Evolutionary conservation across 2,888 invertebrate species (phyloP).

Genomic region (Agrenia bidenticulata): DNA sequence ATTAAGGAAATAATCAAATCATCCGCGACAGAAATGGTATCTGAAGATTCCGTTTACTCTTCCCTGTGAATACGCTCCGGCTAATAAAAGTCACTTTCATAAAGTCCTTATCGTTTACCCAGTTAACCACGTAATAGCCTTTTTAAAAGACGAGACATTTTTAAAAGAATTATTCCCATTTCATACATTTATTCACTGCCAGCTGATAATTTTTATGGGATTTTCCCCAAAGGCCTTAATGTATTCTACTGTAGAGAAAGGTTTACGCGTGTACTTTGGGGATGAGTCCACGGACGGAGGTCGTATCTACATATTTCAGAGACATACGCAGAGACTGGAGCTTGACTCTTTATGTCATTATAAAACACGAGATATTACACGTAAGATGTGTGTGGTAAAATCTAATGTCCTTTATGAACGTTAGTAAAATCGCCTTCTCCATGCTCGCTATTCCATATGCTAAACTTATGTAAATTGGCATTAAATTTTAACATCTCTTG

Average conservation of each 20-base stretch:
- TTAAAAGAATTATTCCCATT: too few relatives aligned
- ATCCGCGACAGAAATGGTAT: neutral
- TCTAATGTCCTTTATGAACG: neutral
- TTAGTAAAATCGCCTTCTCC: neutral
- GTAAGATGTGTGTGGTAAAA: slow-evolving; percentile 1
- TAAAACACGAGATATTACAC: slow-evolving; percentile 4
- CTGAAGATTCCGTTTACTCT: slow-evolving; percentile 3
- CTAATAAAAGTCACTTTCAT: slow-evolving; percentile 6
- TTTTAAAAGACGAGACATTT: too few relatives aligned
- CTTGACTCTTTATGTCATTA: slow-evolving; percentile 4
- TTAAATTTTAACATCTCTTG: slow-evolving; percentile 8
- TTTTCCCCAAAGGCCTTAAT: too few relatives aligned
- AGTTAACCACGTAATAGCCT: too few relatives aligned
- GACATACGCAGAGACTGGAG: too few relatives aligned
- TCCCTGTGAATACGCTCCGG: neutral
- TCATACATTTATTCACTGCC: too few relatives aligned
- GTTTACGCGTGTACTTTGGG: too few relatives aligned
- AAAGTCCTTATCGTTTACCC: too few relatives aligned
- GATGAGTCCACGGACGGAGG: too few relatives aligned
- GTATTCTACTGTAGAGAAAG: too few relatives aligned
- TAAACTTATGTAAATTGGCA: slow-evolving; percentile 1
- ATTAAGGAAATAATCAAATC: slow-evolving; percentile 10
- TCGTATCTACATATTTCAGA: too few relatives aligned
- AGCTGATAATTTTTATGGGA: too few relatives aligned
- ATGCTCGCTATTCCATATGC: neutral